Evolutionary conservation across 1,140 invertebrate genomes (phyloP), one percentile per base, ranked within the genome.

Genomic region (Drosophila arawakana): DNA sequence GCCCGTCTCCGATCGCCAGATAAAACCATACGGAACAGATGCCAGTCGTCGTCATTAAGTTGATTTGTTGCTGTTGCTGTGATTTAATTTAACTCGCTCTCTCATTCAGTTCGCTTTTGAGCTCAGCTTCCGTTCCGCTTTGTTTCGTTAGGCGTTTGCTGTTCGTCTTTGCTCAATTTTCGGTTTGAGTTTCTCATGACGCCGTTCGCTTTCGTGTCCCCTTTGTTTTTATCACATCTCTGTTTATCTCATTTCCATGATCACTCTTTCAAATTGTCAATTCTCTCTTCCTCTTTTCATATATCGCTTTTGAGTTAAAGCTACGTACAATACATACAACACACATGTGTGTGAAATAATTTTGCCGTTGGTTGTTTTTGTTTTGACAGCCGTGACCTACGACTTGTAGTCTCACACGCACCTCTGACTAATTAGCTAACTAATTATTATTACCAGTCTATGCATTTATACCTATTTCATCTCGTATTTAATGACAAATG

Each of bases 101-200:
- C 59, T 15, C 68, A 47, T 44, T 75, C 30, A 72, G 50, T 68
- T 68, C 44, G 72, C 76, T 83, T 79, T 76, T 74, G 72, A 82
- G 76, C 76, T 82, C 50, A 83, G 81, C 67, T 80, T 83, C 78
- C 78, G 68, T 81, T 67, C 66, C 77, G 74, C 78, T 74, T 74
- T 74, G 67, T 58, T 70, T 74, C 43, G 50, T 66, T 46, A 43
- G 63, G 63, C 43, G 13, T 55, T 43, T 44, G 52, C 6, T 41
- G 49, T 60, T 55, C 52, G 57, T 60, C 63, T 21, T 35, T 44
- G 25, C 50, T 58, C 30, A 21, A 50, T 70, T 62, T 57, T 54
- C 49, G 39, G 34, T 68, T 60, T 41, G 25, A 34, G 50, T 69
- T 69, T 73, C 49, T 41, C 44, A 52, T 50, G 46, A 30, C 25